Conservation (phyloP, 2,888 invertebrate genomes). For the Cheilosia grossa region DNA sequence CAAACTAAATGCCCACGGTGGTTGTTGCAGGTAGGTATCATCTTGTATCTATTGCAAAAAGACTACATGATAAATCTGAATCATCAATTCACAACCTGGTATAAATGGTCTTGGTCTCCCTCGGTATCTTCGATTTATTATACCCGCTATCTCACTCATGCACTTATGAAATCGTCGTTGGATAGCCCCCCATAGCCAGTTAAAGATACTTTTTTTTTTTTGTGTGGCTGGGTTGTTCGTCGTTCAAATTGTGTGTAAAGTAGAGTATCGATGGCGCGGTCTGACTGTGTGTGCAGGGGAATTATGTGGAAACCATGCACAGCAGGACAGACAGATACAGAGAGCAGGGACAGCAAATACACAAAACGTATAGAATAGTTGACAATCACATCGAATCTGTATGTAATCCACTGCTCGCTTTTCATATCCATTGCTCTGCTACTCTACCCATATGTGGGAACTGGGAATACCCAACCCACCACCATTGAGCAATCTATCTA, state of each 20-base stretch:
- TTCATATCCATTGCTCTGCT: conserved; percentile 8
- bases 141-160: conserved; percentile 69
- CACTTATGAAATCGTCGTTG: conserved; percentile 69
- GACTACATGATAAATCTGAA: conserved; percentile 43
- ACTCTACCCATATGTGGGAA: neutral
- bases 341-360: conserved; percentile 31
- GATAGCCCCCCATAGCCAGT: conserved; percentile 61
- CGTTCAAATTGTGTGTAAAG: conserved; percentile 48
- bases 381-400: conserved; percentile 68
- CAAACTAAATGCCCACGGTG: neutral
- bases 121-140: conserved; percentile 67
- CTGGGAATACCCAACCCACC: no score
- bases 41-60: conserved; percentile 3
- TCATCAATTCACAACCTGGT: conserved; percentile 27
- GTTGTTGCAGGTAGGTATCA: neutral
- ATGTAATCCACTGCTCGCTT: conserved; percentile 52
- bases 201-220: conserved; percentile 65
- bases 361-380: conserved; percentile 39
- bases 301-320: conserved; percentile 61
- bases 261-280: conserved; percentile 28
- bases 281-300: conserved; percentile 53
- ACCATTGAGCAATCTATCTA: neutral
- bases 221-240: conserved; percentile 31
- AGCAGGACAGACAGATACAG: conserved; percentile 30
- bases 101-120: conserved; percentile 42